These are phyloP conservation scores for Gastrophryne carolinensis DNA, from an alignment of 2,797 vertebrate genomes.

Conservation along the genomic window DNA sequence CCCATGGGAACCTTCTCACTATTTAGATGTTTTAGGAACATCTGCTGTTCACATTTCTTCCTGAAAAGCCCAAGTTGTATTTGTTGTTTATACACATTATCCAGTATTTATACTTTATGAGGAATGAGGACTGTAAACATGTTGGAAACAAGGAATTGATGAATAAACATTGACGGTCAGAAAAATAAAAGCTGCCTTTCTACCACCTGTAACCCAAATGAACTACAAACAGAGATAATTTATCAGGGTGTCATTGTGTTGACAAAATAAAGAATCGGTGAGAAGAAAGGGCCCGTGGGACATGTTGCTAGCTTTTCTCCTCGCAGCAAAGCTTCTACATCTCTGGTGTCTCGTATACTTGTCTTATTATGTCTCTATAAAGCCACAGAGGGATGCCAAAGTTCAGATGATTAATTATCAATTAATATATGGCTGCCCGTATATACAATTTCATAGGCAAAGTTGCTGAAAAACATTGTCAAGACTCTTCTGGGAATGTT, in stretches of 20 bases:
- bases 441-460: neutral
- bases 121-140: neutral
- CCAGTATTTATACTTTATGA: neutral
- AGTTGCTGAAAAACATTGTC: neutral
- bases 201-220: constrained; percentile 11
- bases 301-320: constrained; percentile 31
- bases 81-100: neutral
- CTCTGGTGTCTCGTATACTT: neutral
- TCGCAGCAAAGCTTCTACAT: constrained; percentile 11
- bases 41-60: constrained; percentile 12
- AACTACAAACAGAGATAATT: neutral
- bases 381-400: neutral
- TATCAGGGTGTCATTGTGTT: constrained; percentile 24
- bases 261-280: constrained; percentile 23
- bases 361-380: neutral
- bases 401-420: constrained; percentile 4
- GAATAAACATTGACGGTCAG: neutral
- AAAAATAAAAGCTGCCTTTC: neutral
- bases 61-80: neutral
- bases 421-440: neutral
- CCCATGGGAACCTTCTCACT: constrained; percentile 2
- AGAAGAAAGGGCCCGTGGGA: constrained; percentile 12
- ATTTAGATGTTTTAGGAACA: neutral
- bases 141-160: neutral
- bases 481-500: neutral